Evolutionary conservation across 2,113 vertebrate genomes (phyloP).

Genomic region (Oreochromis aureus): DNA sequence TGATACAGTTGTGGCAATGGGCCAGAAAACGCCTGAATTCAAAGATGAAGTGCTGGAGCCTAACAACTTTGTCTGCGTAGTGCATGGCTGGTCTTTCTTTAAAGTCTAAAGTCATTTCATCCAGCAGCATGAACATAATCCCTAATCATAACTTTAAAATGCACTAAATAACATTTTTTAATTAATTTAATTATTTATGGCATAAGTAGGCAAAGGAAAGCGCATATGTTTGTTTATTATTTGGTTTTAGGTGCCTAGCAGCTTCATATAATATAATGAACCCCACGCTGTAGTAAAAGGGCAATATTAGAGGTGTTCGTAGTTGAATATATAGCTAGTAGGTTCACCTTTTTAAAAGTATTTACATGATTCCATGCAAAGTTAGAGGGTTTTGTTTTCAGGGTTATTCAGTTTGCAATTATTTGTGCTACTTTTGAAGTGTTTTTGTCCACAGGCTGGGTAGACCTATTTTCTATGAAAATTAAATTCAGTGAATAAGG

Average conservation of each 20-base stretch:
- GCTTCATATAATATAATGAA: background rate
- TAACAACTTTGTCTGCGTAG: rapidly evolving
- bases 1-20: background rate
- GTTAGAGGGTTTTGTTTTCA: background rate
- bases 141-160: background rate
- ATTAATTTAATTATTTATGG: background rate
- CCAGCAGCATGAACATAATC: background rate
- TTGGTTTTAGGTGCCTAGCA: background rate
- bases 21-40: background rate
- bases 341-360: background rate
- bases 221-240: background rate
- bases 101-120: background rate
- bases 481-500: background rate
- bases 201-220: background rate
- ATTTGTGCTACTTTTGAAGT: background rate
- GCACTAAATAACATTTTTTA: background rate
- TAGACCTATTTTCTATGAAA: background rate
- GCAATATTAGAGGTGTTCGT: background rate
- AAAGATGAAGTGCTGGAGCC: background rate
- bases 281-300: background rate
- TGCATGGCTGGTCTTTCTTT: background rate
- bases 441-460: background rate
- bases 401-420: background rate
- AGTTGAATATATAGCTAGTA: background rate
- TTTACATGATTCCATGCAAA: background rate